Base-by-base conservation (phyloP, 2,797 vertebrate genomes). In the Fratercula arctica region DNA sequence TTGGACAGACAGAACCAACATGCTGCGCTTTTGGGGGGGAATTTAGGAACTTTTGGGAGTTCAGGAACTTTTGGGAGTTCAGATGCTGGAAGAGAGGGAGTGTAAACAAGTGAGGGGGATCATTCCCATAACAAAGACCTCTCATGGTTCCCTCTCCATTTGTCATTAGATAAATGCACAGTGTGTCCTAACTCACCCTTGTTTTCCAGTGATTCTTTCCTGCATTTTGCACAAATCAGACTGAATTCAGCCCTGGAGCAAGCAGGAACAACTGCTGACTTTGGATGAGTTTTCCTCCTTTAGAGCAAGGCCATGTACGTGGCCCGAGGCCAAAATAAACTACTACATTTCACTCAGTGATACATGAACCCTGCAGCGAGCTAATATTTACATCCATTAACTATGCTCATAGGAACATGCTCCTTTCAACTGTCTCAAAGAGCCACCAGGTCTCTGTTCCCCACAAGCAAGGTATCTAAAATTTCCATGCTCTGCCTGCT, bases 371-470 rank as follows among this genome's bases (percentile, higher is more conserved):
- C 87, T 59, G 73, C 76, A 90, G 70, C 0, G 4, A 96, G 87
- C 79, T 93, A 95, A 84, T 94, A 96, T 92, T 96, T 95, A 89
- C 89, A 88, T 56, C 87, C 85, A 69, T 92, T 97, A 96, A 91
- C 79, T 86, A 50, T 48, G 79, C 76, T 77, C 61, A 37, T 23
- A 93, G 68, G 92, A 93, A 87, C 82, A 91, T 11, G 28, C 54
- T 91, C 54, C 68, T 72, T 90, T 83, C 64, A 72, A 17, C 31
- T 16, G 66, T 24, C 78, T 78, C 78, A 57, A 56, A 85, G 51
- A 91, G n/a, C 54, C 74, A 94, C n/a, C 80, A 87, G 79, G 61
- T 74, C 53, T 73, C 63, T 39, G 29, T 11, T 94, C 76, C 82
- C 82, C 67, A 68, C 2, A 1, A 90, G 56, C 63, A 67, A 93